Percentiles rank a stretch among this genome's conserved stretches.
phyloP scores from a whole-genome alignment of 2,113 vertebrate genomes.

The Lutjanus erythropterus region DNA sequence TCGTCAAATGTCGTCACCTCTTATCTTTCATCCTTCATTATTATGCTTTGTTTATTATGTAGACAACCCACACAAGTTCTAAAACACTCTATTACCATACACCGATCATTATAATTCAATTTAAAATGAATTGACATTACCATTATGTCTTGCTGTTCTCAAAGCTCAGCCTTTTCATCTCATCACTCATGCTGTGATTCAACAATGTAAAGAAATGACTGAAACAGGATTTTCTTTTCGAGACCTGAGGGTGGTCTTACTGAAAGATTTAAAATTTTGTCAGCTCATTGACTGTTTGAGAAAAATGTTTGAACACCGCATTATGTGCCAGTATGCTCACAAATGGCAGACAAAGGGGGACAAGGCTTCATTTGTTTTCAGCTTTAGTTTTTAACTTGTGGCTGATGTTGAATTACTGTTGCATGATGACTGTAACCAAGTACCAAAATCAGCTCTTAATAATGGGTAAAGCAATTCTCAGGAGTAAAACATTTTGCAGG shows the following conservation, averaged over 20 bases:
- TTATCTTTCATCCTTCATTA: background rate
- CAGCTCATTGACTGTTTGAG: background rate
- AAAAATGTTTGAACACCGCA: constrained; percentile 5
- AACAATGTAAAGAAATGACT: constrained; percentile 24
- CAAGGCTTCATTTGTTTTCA: constrained; percentile 5
- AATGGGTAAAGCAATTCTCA: background rate
- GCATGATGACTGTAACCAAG: background rate
- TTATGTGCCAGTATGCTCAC: background rate
- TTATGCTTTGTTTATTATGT: background rate
- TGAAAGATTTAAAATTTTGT: background rate
- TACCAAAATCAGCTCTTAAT: background rate
- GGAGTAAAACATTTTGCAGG: background rate
- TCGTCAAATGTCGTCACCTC: background rate
- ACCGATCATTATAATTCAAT: background rate
- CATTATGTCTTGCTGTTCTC: background rate
- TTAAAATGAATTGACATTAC: background rate
- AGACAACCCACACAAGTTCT: background rate
- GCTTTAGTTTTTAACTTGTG: background rate
- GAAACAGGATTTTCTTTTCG: constrained; percentile 10
- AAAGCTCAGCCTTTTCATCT: background rate
- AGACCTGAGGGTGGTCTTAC: constrained; percentile 1
- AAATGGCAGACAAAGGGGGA: background rate
- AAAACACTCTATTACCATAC: background rate
- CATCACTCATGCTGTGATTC: constrained; percentile 18
- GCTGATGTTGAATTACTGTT: constrained; percentile 4